A percentile compares a stretch with the other conserved stretches of the same genome.
Evolutionary conservation across 2,113 vertebrate species (phyloP).

Genomic region (Dendropsophus ebraccatus): DNA sequence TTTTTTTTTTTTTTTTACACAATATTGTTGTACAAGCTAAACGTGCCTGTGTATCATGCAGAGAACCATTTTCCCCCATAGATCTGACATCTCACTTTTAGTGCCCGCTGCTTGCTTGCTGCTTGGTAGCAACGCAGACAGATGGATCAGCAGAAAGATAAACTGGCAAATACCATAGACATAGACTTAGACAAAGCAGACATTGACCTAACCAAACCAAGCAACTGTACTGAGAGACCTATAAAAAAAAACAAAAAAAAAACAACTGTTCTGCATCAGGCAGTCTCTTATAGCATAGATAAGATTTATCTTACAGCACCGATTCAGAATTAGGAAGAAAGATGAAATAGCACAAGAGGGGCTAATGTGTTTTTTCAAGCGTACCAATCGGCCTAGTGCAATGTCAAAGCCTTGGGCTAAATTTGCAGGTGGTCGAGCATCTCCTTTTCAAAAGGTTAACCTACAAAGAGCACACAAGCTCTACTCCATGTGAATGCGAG

Average conservation of each 20-base stretch:
- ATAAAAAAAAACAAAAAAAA: slow-evolving; percentile 56
- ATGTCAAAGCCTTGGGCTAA: slow-evolving; percentile 76
- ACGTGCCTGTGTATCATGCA: slow-evolving; percentile 66
- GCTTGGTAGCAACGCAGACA: slow-evolving; percentile 61
- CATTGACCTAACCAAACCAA: slow-evolving; percentile 66
- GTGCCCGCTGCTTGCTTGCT: slow-evolving; percentile 59
- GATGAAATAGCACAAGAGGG: slow-evolving; percentile 71
- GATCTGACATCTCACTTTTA: slow-evolving; percentile 63
- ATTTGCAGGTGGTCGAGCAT: slow-evolving; percentile 86
- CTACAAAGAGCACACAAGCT: slow-evolving; percentile 82
- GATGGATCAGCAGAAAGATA: slow-evolving; percentile 63
- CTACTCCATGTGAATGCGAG: slow-evolving; percentile 76
- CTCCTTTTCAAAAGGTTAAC: slow-evolving; percentile 85
- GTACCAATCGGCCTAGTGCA: slow-evolving; percentile 70
- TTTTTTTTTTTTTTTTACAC: slow-evolving; percentile 65
- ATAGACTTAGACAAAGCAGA: slow-evolving; percentile 70
- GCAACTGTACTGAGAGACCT: slow-evolving; percentile 60
- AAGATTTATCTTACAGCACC: slow-evolving; percentile 72
- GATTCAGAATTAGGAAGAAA: slow-evolving; percentile 71
- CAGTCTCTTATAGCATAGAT: slow-evolving; percentile 69
- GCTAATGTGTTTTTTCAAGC: slow-evolving; percentile 79
- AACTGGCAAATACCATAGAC: slow-evolving; percentile 65
- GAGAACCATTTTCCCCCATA: slow-evolving; percentile 66
- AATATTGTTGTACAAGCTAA: slow-evolving; percentile 72
- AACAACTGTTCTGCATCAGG: slow-evolving; percentile 68